phyloP scores from a whole-genome alignment of 2,113 vertebrate genomes.

The Collichthys lucidus region DNA sequence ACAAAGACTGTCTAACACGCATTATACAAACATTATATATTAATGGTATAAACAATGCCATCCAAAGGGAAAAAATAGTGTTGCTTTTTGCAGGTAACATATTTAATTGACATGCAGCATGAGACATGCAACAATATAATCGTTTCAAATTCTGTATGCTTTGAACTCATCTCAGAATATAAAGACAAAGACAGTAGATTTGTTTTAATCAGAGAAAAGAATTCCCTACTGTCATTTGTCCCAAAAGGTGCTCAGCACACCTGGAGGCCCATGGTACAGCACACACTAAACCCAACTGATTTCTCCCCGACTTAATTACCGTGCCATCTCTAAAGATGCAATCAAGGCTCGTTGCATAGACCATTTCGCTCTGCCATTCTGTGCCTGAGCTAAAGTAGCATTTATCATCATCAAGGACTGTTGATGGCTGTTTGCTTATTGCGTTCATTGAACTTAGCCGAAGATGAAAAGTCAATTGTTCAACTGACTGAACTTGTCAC shows the following conservation, averaged over 20 bases:
- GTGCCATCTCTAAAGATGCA: conserved; percentile 42
- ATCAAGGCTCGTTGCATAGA: conserved; percentile 37
- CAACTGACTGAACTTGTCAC: conserved; percentile 4
- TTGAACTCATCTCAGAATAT: too few species aligned
- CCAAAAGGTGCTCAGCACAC: conserved; percentile 5
- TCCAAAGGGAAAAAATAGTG: too few species aligned
- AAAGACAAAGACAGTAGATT: too few species aligned
- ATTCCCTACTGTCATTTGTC: neutral
- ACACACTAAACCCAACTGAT: conserved; percentile 25
- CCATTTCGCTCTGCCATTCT: conserved; percentile 2
- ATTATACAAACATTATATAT: too few species aligned
- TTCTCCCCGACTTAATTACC: conserved; percentile 55
- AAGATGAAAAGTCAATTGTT: conserved; percentile 22
- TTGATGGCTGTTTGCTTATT: conserved; percentile 30
- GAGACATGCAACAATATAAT: too few species aligned
- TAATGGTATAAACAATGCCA: too few species aligned
- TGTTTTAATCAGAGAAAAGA: neutral
- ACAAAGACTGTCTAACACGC: too few species aligned
- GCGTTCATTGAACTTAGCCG: conserved; percentile 13
- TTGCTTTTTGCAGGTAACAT: too few species aligned
- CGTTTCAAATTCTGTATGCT: too few species aligned
- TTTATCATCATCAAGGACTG: conserved; percentile 11
- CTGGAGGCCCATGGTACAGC: conserved; percentile 8
- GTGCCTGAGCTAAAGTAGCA: conserved; percentile 9
- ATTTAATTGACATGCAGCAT: too few species aligned